Conservation (phyloP, 2,888 invertebrate genomes). For the Lysandra bellargus region DNA sequence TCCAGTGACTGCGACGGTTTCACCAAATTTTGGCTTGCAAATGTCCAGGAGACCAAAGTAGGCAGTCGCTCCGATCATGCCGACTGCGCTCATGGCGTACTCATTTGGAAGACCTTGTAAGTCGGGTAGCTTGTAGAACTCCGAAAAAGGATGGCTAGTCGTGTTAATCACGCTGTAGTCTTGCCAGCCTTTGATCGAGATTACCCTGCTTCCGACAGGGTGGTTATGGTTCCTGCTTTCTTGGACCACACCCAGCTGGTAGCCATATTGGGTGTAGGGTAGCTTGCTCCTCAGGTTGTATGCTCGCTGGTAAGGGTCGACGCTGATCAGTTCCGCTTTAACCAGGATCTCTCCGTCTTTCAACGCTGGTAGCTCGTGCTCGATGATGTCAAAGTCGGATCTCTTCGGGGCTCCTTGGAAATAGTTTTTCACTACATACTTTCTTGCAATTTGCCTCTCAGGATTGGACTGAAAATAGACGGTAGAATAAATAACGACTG, state of each 20-base stretch:
- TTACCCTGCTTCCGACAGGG: conserved; percentile 79
- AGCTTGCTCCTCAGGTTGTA: conserved; percentile 37
- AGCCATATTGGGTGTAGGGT: conserved; percentile 51
- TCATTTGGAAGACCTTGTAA: conserved; percentile 72
- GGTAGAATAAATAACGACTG: background rate
- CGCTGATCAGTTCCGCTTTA: conserved; percentile 54
- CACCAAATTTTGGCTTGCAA: conserved; percentile 83
- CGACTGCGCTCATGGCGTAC: conserved; percentile 78
- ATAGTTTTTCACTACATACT: conserved; percentile 77
- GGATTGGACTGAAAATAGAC: conserved; percentile 13
- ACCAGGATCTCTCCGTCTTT: conserved; percentile 73
- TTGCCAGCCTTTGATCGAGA: conserved; percentile 82
- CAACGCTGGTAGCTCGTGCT: conserved; percentile 80
- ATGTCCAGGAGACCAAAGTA: conserved; percentile 84
- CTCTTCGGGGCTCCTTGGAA: conserved; percentile 81
- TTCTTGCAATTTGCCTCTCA: conserved; percentile 65
- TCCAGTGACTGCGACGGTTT: conserved; percentile 83
- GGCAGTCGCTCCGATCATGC: conserved; percentile 85
- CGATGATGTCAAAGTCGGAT: conserved; percentile 79
- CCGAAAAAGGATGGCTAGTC: conserved; percentile 42
- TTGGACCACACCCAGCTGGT: conserved; percentile 63
- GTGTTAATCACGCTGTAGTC: conserved; percentile 41
- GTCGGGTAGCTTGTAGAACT: conserved; percentile 66
- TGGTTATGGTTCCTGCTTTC: conserved; percentile 81
- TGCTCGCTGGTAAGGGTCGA: conserved; percentile 51